Percentiles rank a stretch among this genome's conserved stretches.
phyloP scores from a whole-genome alignment of 2,113 vertebrate genomes.

The Hepsetus odoe region DNA sequence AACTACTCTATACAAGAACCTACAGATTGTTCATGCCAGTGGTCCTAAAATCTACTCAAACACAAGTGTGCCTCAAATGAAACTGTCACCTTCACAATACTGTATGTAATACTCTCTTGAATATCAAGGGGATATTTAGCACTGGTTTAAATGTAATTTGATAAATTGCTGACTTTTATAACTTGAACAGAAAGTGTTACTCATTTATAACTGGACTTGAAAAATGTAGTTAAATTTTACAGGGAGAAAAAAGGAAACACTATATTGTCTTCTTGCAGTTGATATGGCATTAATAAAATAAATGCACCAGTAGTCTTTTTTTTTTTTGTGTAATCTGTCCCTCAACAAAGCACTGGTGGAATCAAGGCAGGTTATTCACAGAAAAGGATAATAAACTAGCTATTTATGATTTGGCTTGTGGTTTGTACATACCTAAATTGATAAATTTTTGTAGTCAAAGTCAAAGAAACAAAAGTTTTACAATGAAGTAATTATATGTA shows the following conservation, averaged over 20 bases:
- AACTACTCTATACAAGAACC: constrained; percentile 94
- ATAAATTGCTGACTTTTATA: constrained; percentile 13
- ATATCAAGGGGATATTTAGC: constrained; percentile 6
- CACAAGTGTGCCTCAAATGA: neutral
- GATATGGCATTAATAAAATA: neutral
- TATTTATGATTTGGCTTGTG: constrained; percentile 12
- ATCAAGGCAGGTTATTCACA: constrained; percentile 9
- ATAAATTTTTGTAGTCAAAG: constrained; percentile 27
- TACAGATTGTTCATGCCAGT: constrained; percentile 96
- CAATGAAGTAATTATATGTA: constrained; percentile 17
- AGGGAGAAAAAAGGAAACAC: neutral
- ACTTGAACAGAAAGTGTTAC: constrained; percentile 48
- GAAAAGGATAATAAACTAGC: constrained; percentile 36
- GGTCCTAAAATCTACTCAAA: constrained; percentile 74
- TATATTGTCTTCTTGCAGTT: neutral
- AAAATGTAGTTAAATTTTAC: constrained; percentile 18
- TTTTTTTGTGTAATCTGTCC: constrained; percentile 1
- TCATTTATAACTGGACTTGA: constrained; percentile 43
- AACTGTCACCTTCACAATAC: constrained; percentile 2
- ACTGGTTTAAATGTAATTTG: neutral
- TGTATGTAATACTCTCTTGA: constrained; percentile 16
- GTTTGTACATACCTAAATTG: constrained; percentile 68
- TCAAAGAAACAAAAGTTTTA: constrained; percentile 16
- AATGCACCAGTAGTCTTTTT: neutral
- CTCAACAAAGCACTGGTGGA: neutral